These are phyloP conservation scores for Progne subis DNA, from an alignment of 2,113 vertebrate species.

Conservation along the genomic window DNA sequence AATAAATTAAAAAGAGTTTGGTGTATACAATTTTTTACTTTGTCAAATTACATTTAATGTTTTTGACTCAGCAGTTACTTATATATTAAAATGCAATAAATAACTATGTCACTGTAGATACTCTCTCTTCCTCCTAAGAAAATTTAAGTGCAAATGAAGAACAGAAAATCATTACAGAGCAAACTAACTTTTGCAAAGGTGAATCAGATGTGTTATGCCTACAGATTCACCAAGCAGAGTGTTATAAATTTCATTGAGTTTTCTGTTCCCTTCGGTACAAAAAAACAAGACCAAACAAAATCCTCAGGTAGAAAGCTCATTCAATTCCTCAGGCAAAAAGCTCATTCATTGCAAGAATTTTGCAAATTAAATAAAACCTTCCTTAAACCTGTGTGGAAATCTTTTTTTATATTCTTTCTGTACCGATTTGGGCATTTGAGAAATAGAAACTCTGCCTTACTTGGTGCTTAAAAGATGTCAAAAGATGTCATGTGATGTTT, in stretches of 20 bases:
- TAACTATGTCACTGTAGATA: no score
- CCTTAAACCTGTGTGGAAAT: background rate
- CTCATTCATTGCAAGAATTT: background rate
- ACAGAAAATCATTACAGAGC: background rate
- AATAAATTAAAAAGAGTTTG: no score
- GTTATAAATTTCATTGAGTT: background rate
- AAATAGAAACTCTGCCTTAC: background rate
- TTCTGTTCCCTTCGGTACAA: fast-evolving
- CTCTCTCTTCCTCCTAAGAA: background rate
- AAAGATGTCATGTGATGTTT: background rate
- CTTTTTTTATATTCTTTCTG: background rate
- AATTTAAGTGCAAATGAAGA: background rate
- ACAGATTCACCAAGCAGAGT: background rate
- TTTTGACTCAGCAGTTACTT: no score
- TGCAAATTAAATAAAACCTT: background rate
- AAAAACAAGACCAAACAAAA: background rate
- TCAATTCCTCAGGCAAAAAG: background rate
- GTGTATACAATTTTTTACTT: no score
- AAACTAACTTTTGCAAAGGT: background rate
- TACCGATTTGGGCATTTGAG: background rate
- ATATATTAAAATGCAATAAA: no score
- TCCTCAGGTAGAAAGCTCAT: background rate
- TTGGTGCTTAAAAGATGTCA: background rate
- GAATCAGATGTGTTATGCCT: background rate
- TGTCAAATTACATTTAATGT: no score